These are phyloP conservation scores for Eulemur rubriventer DNA, from an alignment of 2,797 vertebrate genomes.

Conservation along the genomic window DNA sequence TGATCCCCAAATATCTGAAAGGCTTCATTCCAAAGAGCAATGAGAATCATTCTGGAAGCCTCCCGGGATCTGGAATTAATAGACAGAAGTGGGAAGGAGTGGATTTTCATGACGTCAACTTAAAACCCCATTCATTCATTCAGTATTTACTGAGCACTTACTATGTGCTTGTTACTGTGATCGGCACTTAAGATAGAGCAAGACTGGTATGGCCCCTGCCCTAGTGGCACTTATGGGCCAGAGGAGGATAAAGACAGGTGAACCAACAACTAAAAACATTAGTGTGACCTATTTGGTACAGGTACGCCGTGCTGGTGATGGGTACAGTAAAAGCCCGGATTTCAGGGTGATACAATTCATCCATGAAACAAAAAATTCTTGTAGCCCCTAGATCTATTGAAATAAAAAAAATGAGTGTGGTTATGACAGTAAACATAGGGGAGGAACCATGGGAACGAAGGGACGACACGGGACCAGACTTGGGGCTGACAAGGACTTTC, in stretches of 20 bases:
- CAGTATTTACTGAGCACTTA: neutral
- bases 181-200: neutral
- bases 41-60: neutral
- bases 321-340: neutral
- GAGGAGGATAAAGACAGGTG: neutral
- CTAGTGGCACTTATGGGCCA: neutral
- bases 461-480: neutral
- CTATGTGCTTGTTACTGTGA: neutral
- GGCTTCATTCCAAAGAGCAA: neutral
- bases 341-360: neutral
- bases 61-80: neutral
- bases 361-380: neutral
- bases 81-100: neutral
- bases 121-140: neutral
- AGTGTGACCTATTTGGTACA: neutral
- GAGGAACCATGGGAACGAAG: neutral
- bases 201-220: neutral
- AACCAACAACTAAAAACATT: neutral
- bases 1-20: neutral
- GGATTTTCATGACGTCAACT: neutral
- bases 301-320: neutral
- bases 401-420: neutral
- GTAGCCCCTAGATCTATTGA: neutral
- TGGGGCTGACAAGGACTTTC: neutral
- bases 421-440: neutral